Percentiles rank a stretch among this genome's conserved stretches.
Conservation (phyloP, 1,140 invertebrate species). For the Anoplolepis gracilipes region DNA sequence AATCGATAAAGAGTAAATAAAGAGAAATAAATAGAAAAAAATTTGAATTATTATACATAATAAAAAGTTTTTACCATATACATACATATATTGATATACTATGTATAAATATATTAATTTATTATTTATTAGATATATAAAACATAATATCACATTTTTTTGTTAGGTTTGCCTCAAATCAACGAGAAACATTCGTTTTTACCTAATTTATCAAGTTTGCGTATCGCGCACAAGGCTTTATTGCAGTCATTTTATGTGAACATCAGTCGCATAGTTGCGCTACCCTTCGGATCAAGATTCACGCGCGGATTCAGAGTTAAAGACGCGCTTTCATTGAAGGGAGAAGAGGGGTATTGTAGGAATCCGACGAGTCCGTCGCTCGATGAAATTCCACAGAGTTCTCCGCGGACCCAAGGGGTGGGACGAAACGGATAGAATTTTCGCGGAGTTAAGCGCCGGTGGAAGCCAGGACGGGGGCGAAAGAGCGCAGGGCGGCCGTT, state of each 20-base stretch:
- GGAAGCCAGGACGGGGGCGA: slow-evolving; percentile 62
- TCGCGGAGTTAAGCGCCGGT: slow-evolving; percentile 65
- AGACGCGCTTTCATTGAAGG: slow-evolving; percentile 63
- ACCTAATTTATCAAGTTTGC: neutral
- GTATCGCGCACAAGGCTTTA: neutral
- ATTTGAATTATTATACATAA: neutral
- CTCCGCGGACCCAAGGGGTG: slow-evolving; percentile 55
- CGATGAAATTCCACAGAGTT: slow-evolving; percentile 81
- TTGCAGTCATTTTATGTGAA: slow-evolving; percentile 36
- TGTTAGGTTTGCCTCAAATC: neutral
- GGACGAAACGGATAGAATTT: slow-evolving; percentile 73
- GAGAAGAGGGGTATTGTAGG: slow-evolving; percentile 37
- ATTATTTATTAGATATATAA: neutral
- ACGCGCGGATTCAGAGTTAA: slow-evolving; percentile 70
- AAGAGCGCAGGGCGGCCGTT: slow-evolving; percentile 48
- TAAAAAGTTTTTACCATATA: too few species aligned
- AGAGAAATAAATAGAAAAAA: neutral
- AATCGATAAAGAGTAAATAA: neutral
- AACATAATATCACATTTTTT: too few species aligned
- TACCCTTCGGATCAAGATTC: slow-evolving; percentile 67
- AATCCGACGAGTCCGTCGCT: slow-evolving; percentile 71
- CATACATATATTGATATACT: neutral
- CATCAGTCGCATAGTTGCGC: slow-evolving; percentile 57
- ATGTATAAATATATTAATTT: neutral
- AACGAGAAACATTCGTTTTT: neutral